Percentiles rank a stretch among this genome's conserved stretches.
phyloP scores from a whole-genome alignment of 2,888 invertebrate species.

The Acheta domesticus region DNA sequence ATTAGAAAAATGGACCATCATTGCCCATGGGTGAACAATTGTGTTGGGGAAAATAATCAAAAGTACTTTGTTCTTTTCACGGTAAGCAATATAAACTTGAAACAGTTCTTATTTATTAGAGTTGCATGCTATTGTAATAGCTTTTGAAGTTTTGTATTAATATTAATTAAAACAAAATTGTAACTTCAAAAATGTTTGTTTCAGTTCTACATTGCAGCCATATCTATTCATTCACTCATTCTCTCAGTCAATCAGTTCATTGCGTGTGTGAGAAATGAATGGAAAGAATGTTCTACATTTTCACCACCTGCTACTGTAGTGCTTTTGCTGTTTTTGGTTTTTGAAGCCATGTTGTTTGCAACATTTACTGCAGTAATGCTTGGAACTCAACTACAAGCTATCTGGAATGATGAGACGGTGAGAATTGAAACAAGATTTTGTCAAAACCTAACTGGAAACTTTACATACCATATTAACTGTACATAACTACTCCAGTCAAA shows the following conservation, averaged over 20 bases:
- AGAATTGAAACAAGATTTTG: conserved; percentile 40
- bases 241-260: conserved; percentile 91
- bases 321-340: conserved; percentile 82
- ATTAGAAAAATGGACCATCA: conserved; percentile 84
- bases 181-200: conserved; percentile 43
- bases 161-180: neutral
- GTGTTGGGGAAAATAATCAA: conserved; percentile 98
- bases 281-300: conserved; percentile 90
- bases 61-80: conserved; percentile 98
- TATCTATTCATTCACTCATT: conserved; percentile 90
- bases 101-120: neutral
- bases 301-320: conserved; percentile 96
- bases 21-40: conserved; percentile 98
- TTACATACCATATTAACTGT: neutral
- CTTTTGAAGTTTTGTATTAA: conserved; percentile 26
- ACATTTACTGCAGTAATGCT: conserved; percentile 98
- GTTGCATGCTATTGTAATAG: neutral
- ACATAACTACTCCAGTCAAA: neutral
- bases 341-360: conserved; percentile 93
- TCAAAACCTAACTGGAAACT: neutral
- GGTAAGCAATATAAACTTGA: conserved; percentile 56
- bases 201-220: conserved; percentile 96
- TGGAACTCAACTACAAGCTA: conserved; percentile 92
- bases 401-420: conserved; percentile 98
- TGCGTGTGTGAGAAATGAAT: conserved; percentile 87